Base-by-base conservation (phyloP, 2,797 vertebrate genomes). In the Falco peregrinus region DNA sequence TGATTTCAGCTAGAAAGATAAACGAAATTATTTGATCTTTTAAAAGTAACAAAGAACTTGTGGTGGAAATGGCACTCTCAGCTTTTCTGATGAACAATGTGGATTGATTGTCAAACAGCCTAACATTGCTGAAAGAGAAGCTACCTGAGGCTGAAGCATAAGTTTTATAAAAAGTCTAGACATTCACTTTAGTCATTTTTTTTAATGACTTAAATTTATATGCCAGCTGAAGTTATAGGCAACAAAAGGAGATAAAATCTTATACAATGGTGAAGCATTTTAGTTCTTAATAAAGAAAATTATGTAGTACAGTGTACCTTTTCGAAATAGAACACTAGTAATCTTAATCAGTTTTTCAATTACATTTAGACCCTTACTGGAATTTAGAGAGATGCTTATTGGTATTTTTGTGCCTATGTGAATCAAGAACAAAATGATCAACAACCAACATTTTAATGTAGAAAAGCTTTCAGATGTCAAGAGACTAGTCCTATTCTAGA, bases 11-110 rank as follows among this genome's bases (percentile, higher is more conserved):
- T 56, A 28, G 16, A 73, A 87, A 48, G 11, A 43, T 79, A 68
- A 92, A 85, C 43, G 26, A 76, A 87, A 9, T 64, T 70, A 85
- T 79, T 54, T 88, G 76, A 70, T 94, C 48, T 73, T 95, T 91
- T 81, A 50, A 85, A 95, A 90, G 33, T 78, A 60, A 84, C 12
- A 50, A 88, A 91, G 11, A 85, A 61, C 9, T 47, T 67, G 11
- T 37, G 22, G 29, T 92, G 21, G 37, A 91, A 96, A 84, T 53
- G 25, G 2, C 10, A 16, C 70, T 73, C 78, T 88, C 59, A 93
- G 11, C 22, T 87, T 65, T 95, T 89, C 65, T 51, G 33, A 39
- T 71, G 25, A 71, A 29, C 18, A 64, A 22, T 77, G 60, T 69
- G 14, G 11, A 63, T 59, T 69, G 31, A 14, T 25, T 86, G 56